phyloP scores from a whole-genome alignment of 2,888 invertebrate species.

The Trissolcus japonicus region DNA sequence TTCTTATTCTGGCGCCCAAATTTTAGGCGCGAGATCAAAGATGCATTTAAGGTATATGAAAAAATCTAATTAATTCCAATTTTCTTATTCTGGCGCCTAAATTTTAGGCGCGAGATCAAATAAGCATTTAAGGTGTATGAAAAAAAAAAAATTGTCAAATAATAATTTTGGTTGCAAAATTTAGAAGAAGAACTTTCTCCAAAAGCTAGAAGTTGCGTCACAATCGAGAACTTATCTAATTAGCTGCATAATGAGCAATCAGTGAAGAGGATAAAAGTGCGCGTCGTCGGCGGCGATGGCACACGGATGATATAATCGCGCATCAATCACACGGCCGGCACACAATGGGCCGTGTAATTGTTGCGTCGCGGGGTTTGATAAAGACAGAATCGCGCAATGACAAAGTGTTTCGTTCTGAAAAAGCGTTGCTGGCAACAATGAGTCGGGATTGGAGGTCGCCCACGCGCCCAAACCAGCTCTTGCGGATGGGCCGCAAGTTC shows the following conservation, averaged over 20 bases:
- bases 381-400: slow-evolving; percentile 51
- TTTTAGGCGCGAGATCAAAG: too few relatives aligned
- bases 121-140: too few relatives aligned
- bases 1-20: too few relatives aligned
- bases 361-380: slow-evolving; percentile 37
- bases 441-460: slow-evolving; percentile 51
- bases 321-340: slow-evolving; percentile 42
- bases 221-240: slow-evolving; percentile 3
- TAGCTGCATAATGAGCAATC: slow-evolving; percentile 27
- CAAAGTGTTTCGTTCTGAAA: slow-evolving; percentile 51
- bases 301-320: slow-evolving; percentile 37
- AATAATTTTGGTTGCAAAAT: too few relatives aligned
- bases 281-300: slow-evolving; percentile 17
- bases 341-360: slow-evolving; percentile 41
- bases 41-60: too few relatives aligned
- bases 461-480: slow-evolving; percentile 56
- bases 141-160: too few relatives aligned
- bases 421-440: slow-evolving; percentile 37
- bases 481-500: slow-evolving; percentile 54
- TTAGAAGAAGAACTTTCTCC: too few relatives aligned
- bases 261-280: slow-evolving; percentile 26
- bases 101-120: too few relatives aligned
- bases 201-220: too few relatives aligned
- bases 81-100: too few relatives aligned
- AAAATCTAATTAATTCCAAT: too few relatives aligned